A percentile compares a stretch with the other conserved stretches of the same genome.
Evolutionary conservation across 2,888 invertebrate genomes (phyloP).

Genomic region (Empis stercorea): DNA sequence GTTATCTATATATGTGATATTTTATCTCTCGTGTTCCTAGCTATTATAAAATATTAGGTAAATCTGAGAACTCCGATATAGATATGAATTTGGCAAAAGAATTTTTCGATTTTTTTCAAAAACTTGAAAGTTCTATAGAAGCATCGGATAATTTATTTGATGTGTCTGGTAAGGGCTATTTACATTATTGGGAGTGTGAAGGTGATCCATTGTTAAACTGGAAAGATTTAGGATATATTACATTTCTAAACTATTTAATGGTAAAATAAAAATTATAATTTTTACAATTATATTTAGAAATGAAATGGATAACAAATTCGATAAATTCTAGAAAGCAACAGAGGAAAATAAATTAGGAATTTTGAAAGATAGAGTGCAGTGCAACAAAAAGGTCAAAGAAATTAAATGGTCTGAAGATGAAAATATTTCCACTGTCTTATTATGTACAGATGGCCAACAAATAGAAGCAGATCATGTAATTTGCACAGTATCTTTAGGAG

Average conservation of each 20-base stretch:
- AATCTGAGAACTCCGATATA: constrained; percentile 25
- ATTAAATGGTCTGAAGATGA: constrained; percentile 29
- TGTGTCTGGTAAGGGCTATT: constrained; percentile 50
- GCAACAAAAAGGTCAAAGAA: constrained; percentile 21
- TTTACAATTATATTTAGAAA: too few species aligned
- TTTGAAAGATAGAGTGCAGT: constrained; percentile 26
- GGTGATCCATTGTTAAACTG: constrained; percentile 60
- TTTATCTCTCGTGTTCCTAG: too few species aligned
- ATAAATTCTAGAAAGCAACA: constrained; percentile 10
- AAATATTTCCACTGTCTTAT: constrained; percentile 21
- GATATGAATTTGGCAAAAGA: constrained; percentile 35
- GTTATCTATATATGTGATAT: too few species aligned
- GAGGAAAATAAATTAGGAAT: constrained; percentile 19
- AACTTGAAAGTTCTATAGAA: constrained; percentile 37
- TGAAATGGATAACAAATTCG: neutral
- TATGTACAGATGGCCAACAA: constrained; percentile 32
- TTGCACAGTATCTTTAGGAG: constrained; percentile 46
- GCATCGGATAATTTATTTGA: constrained; percentile 51
- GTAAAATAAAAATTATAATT: constrained; percentile 32
- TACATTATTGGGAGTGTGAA: constrained; percentile 52
- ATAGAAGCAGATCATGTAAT: constrained; percentile 46
- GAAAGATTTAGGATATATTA: constrained; percentile 58
- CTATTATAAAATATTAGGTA: constrained; percentile 19
- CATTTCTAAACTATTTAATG: constrained; percentile 53
- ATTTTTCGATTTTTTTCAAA: constrained; percentile 48